Conservation (phyloP, 2,113 vertebrate genomes). For the Peromyscus leucopus region DNA sequence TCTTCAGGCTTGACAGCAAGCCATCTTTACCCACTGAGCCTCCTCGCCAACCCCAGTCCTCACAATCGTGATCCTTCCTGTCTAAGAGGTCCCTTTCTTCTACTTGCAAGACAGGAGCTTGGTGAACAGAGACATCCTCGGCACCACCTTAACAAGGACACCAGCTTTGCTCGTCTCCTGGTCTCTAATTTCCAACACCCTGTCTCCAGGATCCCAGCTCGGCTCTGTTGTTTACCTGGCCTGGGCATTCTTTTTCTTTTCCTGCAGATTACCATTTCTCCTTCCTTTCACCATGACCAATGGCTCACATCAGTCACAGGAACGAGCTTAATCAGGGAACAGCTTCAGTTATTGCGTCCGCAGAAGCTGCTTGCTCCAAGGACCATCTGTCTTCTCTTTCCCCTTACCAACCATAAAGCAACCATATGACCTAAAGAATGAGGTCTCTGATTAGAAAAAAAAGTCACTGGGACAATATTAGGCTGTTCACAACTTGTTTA, state of each 20-base stretch:
- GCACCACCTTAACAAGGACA: not conserved
- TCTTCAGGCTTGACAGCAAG: not conserved
- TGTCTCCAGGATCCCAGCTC: not conserved
- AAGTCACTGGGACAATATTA: not conserved
- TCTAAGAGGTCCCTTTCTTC: not conserved
- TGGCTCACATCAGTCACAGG: slow-evolving; percentile 14
- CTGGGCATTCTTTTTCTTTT: slow-evolving; percentile 27
- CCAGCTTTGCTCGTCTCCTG: not conserved
- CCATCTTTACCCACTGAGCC: not conserved
- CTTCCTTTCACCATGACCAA: slow-evolving; percentile 24
- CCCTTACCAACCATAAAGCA: slow-evolving; percentile 50
- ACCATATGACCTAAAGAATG: slow-evolving; percentile 16
- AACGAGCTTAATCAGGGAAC: not conserved
- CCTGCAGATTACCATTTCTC: not conserved
- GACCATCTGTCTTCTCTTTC: slow-evolving; percentile 61
- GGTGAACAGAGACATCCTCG: not conserved
- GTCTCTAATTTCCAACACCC: not conserved
- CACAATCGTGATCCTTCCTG: not conserved
- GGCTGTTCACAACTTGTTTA: slow-evolving; percentile 26
- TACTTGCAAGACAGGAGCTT: not conserved
- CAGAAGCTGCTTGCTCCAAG: slow-evolving; percentile 27
- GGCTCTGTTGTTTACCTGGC: not conserved
- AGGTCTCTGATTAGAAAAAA: slow-evolving; percentile 55
- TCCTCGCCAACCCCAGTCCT: not conserved
- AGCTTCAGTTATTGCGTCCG: not conserved